These are phyloP conservation scores for Brachionus paranguensis DNA, from an alignment of 1,140 invertebrate genomes.

Conservation along the genomic window DNA sequence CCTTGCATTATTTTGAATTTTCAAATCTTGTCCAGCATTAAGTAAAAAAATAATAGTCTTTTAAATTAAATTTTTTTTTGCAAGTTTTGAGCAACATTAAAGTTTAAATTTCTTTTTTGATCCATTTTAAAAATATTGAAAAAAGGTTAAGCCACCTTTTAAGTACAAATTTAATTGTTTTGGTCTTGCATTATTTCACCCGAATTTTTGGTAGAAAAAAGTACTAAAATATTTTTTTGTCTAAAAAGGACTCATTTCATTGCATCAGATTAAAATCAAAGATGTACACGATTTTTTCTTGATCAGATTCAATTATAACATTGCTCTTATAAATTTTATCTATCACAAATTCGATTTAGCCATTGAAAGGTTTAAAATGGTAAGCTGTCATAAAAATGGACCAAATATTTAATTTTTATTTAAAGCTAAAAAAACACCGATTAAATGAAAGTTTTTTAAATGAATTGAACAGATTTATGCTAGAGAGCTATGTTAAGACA, in stretches of 20 bases:
- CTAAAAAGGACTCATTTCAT: background rate
- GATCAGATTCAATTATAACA: conserved; percentile 4
- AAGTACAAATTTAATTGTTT: no score
- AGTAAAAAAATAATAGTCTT: no score
- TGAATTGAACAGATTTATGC: background rate
- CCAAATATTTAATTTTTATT: background rate
- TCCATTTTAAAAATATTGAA: no score
- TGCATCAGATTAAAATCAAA: background rate
- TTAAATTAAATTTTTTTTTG: no score
- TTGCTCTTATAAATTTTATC: background rate
- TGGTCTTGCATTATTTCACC: no score
- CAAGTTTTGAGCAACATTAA: no score
- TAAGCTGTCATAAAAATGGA: background rate
- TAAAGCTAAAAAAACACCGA: background rate
- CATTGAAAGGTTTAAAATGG: background rate
- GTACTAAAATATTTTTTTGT: background rate
- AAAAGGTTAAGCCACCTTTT: no score
- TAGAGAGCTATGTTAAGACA: background rate
- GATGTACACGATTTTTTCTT: background rate
- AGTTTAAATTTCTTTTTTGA: no score
- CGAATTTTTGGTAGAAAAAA: no score
- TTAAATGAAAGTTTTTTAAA: background rate
- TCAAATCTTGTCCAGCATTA: no score
- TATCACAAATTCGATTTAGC: conserved; percentile 17
- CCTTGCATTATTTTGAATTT: no score